Evolutionary conservation across 2,113 vertebrate genomes (phyloP), one percentile per base, ranked within the genome.

Genomic region (Brachirus orientalis): DNA sequence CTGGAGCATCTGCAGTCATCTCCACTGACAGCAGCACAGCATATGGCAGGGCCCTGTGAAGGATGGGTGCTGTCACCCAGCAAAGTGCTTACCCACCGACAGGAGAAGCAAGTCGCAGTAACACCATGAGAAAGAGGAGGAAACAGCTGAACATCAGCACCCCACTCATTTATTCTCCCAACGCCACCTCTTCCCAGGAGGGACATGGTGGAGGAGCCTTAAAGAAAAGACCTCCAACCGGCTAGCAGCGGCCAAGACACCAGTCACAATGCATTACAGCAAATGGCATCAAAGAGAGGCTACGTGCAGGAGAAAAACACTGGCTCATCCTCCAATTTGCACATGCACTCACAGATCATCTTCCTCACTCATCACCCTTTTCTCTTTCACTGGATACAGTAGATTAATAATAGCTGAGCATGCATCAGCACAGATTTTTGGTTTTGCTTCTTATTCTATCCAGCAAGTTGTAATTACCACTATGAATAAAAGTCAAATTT

Each of bases 51-150:
- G 88, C 83, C 69, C 77, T 60, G 91, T 94, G 92, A 94, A 92
- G 93, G 92, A 94, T 94, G 92, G 91, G 83, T 82, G 89, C 90
- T 94, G 93, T 93, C 93, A 93, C 85, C 86, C 78, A 69, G 86
- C 86, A 90, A 89, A 92, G 87, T 90, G 90, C 88, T 91, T 89
- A 90, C 86, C 89, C 82, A 71, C 84, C 80, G 75, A 82, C 80
- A 80, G 81, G 77, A 90, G 85, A 87, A 82, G 82, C 66, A 45
- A 81, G 77, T 69, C 40, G 35, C 76, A 20, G 85, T 66, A 75
- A 72, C 68, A 37, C 76, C 75, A 75, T 13, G 86, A 88, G 72
- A 75, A 84, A 77, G 75, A 79, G 82, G 73, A 84, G 82, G 81
- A 87, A 90, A 88, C 90, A 87, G 87, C 88, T 87, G 85, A 91